phyloP scores from a whole-genome alignment of 1,140 invertebrate species.

The Zaprionus tsacasi region DNA sequence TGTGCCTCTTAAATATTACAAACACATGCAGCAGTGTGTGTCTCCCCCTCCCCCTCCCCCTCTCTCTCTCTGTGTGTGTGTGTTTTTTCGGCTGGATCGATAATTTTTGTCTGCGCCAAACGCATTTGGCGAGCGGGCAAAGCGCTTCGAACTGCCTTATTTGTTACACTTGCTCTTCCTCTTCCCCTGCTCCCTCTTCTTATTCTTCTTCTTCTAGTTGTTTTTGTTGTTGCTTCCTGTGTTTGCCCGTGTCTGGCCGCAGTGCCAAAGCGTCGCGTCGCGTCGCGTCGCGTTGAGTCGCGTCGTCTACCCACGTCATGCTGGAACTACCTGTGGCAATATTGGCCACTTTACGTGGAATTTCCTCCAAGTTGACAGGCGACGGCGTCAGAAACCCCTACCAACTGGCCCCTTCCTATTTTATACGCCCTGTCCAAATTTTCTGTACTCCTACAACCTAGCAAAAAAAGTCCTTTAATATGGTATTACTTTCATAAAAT shows the following conservation, averaged over 20 bases:
- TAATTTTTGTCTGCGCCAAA: slow-evolving; percentile 63
- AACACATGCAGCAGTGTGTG: background rate
- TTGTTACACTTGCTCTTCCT: slow-evolving; percentile 34
- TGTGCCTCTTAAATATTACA: slow-evolving; percentile 59
- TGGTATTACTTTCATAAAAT: too few relatives aligned
- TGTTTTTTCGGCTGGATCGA: slow-evolving; percentile 55
- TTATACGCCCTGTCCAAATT: background rate
- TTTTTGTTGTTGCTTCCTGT: slow-evolving; percentile 23
- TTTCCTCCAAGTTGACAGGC: slow-evolving; percentile 9
- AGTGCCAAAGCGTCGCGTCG: background rate
- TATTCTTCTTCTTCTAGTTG: background rate
- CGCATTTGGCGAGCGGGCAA: slow-evolving; percentile 50
- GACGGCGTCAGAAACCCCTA: background rate
- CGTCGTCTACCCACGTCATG: slow-evolving; percentile 6
- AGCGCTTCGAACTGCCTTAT: slow-evolving; percentile 15
- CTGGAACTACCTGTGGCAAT: slow-evolving; percentile 33
- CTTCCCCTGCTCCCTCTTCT: background rate
- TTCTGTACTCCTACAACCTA: too few relatives aligned
- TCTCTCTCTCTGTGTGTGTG: slow-evolving; percentile 2
- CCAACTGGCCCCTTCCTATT: background rate
- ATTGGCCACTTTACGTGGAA: slow-evolving; percentile 9
- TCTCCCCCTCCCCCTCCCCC: background rate
- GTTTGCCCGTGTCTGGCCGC: slow-evolving; percentile 8
- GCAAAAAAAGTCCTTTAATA: too few relatives aligned
- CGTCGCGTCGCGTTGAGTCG: background rate